Conservation (phyloP, 2,888 invertebrate genomes). For the Elmis aenea region DNA sequence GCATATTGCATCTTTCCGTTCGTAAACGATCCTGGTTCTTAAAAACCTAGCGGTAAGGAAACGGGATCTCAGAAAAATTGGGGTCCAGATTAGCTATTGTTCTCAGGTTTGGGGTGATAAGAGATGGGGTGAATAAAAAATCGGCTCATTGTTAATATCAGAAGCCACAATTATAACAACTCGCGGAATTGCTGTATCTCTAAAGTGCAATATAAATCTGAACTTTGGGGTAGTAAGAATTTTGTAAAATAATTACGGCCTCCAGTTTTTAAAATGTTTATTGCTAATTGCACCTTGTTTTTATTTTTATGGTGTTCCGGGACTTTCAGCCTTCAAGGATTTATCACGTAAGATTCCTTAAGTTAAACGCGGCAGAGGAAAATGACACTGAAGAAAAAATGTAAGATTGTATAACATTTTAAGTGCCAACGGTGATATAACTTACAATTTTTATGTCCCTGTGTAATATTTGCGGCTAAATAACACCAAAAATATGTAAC, state of each 20-base stretch:
- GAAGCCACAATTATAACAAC: constrained; percentile 47
- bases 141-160: constrained; percentile 51
- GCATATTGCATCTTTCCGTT: constrained; percentile 39
- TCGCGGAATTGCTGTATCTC: constrained; percentile 28
- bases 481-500: too few relatives aligned
- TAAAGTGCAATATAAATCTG: constrained; percentile 6
- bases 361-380: too few relatives aligned
- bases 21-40: constrained; percentile 33
- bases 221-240: too few relatives aligned
- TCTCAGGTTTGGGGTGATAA: constrained; percentile 44
- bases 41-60: constrained; percentile 25
- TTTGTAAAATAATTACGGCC: too few relatives aligned
- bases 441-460: too few relatives aligned
- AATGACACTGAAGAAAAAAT: too few relatives aligned
- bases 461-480: too few relatives aligned
- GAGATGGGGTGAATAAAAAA: constrained; percentile 49
- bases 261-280: neutral
- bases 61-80: constrained; percentile 26
- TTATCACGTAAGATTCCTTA: too few relatives aligned
- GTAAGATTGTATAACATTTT: too few relatives aligned
- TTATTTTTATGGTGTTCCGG: too few relatives aligned
- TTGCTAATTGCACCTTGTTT: neutral
- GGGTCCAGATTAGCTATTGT: constrained; percentile 45
- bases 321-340: too few relatives aligned
- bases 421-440: too few relatives aligned